These are phyloP conservation scores for Sphaerophoria taeniata DNA, from an alignment of 2,888 invertebrate species.

Conservation along the genomic window DNA sequence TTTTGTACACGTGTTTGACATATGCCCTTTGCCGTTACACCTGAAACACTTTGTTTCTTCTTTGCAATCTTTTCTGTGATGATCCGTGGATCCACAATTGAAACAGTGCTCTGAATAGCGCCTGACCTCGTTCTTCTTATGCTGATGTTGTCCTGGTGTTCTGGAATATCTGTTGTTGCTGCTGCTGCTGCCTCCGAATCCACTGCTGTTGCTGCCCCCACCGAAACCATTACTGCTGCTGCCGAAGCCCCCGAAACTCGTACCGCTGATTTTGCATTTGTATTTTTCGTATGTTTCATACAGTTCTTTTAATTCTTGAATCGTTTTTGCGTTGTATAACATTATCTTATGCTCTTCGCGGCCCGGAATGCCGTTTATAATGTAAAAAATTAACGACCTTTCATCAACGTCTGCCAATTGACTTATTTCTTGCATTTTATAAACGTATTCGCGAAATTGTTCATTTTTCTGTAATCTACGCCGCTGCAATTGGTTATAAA, in stretches of 20 bases:
- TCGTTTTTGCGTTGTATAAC: constrained; percentile 10
- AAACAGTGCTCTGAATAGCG: constrained; percentile 32
- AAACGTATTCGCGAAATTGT: no score
- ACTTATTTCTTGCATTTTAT: not conserved
- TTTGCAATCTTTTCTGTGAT: constrained; percentile 52
- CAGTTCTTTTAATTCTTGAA: constrained; percentile 46
- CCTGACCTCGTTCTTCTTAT: not conserved
- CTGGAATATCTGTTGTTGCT: not conserved
- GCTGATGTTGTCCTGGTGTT: not conserved
- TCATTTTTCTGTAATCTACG: no score
- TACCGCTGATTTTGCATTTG: not conserved
- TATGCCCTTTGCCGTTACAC: constrained; percentile 60
- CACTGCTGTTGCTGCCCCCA: no score
- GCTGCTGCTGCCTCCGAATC: no score
- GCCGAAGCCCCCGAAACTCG: not conserved
- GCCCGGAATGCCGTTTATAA: constrained; percentile 3
- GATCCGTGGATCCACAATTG: constrained; percentile 56
- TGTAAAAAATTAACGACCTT: constrained; percentile 4
- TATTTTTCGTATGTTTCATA: constrained; percentile 33
- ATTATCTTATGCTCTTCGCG: constrained; percentile 13
- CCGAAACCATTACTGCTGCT: no score
- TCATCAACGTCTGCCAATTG: constrained; percentile 15
- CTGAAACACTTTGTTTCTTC: constrained; percentile 62
- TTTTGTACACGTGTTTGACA: constrained; percentile 49
- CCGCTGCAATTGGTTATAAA: constrained; percentile 7